Base-by-base conservation (phyloP, 1,140 invertebrate genomes). In the Bombus pyrosoma region DNA sequence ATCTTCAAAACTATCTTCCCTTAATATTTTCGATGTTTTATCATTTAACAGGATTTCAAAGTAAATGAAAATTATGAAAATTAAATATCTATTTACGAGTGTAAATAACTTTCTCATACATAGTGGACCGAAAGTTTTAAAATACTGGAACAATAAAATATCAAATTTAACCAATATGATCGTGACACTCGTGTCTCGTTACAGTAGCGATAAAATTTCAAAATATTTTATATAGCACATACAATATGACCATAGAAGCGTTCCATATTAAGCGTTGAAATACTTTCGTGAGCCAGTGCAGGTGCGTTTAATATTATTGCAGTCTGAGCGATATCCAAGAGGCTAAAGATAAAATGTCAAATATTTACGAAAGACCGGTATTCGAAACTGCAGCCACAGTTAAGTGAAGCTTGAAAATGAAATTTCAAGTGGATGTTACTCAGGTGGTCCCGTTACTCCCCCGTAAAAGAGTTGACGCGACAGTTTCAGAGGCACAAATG, bases 401-500 rank as follows among this genome's bases (percentile, higher is more conserved):
- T 78, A 64, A 62, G 75, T 59, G 75, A 89, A 85, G 83, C 28
- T 75, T 62, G 81, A 85, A 89, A 88, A 92, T 90, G 86, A 93
- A 92, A 88, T 92, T 92, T 93, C 89, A 90, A 92, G 89, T 89
- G 91, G 89, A 82, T 87, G 81, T 86, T 79, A 80, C 76, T 76
- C 90, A 79, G 86, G 83, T 90, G 86, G 88, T 92, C 87, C 91
- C 90, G 89, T 91, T 91, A 91, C 66, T 86, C 69, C 81, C 80
- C 89, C 86, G 87, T 87, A 85, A 75, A 82, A 79, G 83, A 86
- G 75, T 73, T 75, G 86, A 86, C 66, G 86, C 91, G 92, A 93
- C 93, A 93, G 91, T 93, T 92, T 93, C 90, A 91, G 37, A 92
- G 88, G 90, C 85, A 77, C 90, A 18, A 93, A 90, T 93, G 93